Percentiles rank a stretch among this genome's conserved stretches.
Conservation (phyloP, 2,888 invertebrate species). For the Drosophila histrio region DNA sequence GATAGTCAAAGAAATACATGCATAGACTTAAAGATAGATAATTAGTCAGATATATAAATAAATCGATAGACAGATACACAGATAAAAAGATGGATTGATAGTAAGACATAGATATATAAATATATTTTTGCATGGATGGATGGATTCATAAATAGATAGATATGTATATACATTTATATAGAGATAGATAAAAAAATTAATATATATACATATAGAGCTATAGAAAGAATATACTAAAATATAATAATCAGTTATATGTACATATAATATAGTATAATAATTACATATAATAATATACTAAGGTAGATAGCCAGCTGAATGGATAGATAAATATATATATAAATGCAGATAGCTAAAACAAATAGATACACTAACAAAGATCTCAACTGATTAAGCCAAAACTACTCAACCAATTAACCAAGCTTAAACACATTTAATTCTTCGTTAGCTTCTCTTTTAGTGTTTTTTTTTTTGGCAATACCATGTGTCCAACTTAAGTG, state of each 20-base stretch:
- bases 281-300: too few species aligned
- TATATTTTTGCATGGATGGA: not conserved
- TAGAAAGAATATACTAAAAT: too few species aligned
- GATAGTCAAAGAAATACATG: not conserved
- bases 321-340: not conserved
- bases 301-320: too few species aligned
- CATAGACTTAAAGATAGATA: not conserved
- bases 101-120: not conserved
- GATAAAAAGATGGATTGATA: not conserved
- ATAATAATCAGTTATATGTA: too few species aligned
- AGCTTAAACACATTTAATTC: not conserved
- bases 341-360: too few species aligned
- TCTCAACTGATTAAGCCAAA: not conserved
- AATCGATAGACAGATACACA: not conserved
- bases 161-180: not conserved
- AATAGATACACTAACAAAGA: not conserved
- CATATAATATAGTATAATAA: too few species aligned
- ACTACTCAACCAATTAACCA: not conserved
- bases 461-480: slow-evolving; percentile 1
- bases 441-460: not conserved
- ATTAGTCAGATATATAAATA: not conserved
- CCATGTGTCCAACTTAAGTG: not conserved
- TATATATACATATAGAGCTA: not conserved
- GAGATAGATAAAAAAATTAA: not conserved
- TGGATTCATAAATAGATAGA: not conserved